Conservation (phyloP, 2,113 vertebrate species). For the Tringa solitaria region DNA sequence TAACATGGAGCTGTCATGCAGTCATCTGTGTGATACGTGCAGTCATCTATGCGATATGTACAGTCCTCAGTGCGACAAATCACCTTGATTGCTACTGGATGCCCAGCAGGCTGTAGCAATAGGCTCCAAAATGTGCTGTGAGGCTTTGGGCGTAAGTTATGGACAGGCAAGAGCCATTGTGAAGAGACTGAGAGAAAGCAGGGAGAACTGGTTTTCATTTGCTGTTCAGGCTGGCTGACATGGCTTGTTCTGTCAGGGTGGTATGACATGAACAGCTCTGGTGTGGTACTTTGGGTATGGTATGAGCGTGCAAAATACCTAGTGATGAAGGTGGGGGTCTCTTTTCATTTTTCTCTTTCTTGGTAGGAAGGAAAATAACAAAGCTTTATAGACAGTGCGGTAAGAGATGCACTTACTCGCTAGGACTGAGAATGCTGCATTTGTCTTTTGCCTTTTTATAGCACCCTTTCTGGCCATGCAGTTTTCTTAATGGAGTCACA, state of each 20-base stretch:
- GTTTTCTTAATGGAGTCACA: constrained; percentile 1
- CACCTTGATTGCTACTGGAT: neutral
- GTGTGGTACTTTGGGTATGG: neutral
- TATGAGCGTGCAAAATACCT: neutral
- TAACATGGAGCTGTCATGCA: neutral
- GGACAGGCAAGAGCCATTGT: neutral
- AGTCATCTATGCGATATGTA: neutral
- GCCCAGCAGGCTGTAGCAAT: neutral
- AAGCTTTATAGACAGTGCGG: neutral
- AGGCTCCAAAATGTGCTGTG: neutral
- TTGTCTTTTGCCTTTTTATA: constrained; percentile 5
- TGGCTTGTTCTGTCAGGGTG: neutral
- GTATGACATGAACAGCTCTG: too few species aligned
- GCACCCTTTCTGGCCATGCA: neutral
- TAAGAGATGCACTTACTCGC: neutral
- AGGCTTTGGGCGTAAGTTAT: neutral
- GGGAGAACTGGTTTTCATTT: neutral
- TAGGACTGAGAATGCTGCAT: neutral
- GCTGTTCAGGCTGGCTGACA: neutral
- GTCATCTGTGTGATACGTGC: neutral
- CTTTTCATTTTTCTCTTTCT: neutral
- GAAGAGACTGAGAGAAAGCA: neutral
- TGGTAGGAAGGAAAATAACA: neutral
- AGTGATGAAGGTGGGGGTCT: neutral
- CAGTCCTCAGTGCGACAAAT: neutral